Evolutionary conservation across 2,797 vertebrate species (phyloP), one percentile per base, ranked within the genome.

Genomic region (Pteronotus mesoamericanus): DNA sequence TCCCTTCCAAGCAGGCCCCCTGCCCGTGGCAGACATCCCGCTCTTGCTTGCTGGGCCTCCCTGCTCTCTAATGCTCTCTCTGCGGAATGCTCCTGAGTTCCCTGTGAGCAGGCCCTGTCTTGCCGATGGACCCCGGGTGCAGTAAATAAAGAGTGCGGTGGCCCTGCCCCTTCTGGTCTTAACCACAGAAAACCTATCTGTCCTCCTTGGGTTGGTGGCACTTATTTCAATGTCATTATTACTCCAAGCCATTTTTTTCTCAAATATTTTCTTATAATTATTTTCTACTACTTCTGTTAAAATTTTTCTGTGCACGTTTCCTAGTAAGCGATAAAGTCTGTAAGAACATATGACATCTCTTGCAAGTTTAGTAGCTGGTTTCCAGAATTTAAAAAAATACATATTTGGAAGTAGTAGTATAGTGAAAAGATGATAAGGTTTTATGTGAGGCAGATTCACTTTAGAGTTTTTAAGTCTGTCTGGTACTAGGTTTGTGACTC

Each of bases 131-230:
- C 9, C 18, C 21, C 48, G 15, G 74, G 48, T 2, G 12, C n/a
- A 37, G 4, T 14, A 34, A 53, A 3, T 34, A 24, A n/a, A 24
- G 32, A 53, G 5, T 9, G 0, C 16, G 39, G 2, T 0, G 21
- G 1, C 29, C 26, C 9, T 1, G 0, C 5, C 2, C 11, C 44
- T 46, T 37, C 26, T 11, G 14, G 4, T 26, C 32, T 2, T 15
- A 7, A 26, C 37, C 14, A 11, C 1, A 72, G 42, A 71, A 39
- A 57, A 29, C 9, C 22, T 6, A 21, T 37, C 3, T 11, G 32
- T 37, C 2, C 59, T 22, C 48, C 12, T 16, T 24, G 75, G 21
- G 48, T 16, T 16, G n/a, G 6, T n/a, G n/a, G 22, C 48, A 8
- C n/a, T 55, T 5, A 44, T 55, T 90, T 75, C 32, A 89, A 51